Evolutionary conservation across 2,113 vertebrate genomes (phyloP), one percentile per base, ranked within the genome.

Genomic region (Aegotheles bennettii): DNA sequence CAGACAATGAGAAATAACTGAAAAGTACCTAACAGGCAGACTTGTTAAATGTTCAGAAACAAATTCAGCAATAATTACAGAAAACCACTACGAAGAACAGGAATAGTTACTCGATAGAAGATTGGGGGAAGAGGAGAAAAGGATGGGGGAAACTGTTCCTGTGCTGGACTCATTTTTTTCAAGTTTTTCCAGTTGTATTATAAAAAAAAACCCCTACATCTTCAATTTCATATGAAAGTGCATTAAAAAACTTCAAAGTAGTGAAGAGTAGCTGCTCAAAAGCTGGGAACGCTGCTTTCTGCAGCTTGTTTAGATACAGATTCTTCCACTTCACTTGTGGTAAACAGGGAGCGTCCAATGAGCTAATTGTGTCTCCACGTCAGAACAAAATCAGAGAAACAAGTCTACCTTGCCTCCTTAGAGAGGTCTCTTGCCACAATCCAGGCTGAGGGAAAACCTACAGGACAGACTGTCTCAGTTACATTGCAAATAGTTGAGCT

Each of bases 21-120:
- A 74, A 81, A 94, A 90, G 56, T 77, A 96, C 70, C 84, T 87
- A 97, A 94, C 28, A 95, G 94, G 88, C 89, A 96, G 71, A 89
- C 80, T 71, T 90, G 76, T 85, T 93, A 94, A 96, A 81, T 84
- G 94, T 95, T 95, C 92, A 89, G 89, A 96, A 94, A 93, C 60
- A 94, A 96, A 94, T 90, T 80, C 0, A 21, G 69, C 76, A 89
- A 81, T 75, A 85, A 96, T 95, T 96, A 95, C 56, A 93, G 83
- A 91, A 95, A 95, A 83, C 78, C 81, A 92, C 91, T 92, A 85
- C 0, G 83, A 93, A 96, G 92, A 96, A 95, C 90, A 93, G 91
- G 92, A 94, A 91, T 69, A 85, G 94, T 91, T 93, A 94, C 93
- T 89, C 0, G 7, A 92, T 61, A 92, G 91, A 89, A 95, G 95